Conservation (phyloP, 2,113 vertebrate species). For the Panthera leo region DNA sequence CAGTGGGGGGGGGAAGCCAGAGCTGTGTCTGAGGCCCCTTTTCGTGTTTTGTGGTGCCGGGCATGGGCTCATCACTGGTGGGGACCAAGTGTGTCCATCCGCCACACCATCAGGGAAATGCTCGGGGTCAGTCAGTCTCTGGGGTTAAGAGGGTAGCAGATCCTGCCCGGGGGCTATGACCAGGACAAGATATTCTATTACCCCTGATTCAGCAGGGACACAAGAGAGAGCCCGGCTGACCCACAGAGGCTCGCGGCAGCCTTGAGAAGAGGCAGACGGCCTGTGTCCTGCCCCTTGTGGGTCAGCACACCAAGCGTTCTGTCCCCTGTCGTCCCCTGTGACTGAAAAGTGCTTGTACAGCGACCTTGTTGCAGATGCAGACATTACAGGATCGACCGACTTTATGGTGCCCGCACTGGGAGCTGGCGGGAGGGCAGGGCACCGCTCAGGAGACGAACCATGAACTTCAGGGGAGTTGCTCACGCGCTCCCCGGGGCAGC, state of each 20-base stretch:
- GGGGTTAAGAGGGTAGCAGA: not conserved
- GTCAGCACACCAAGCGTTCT: not conserved
- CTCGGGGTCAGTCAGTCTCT: not conserved
- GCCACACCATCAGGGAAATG: not conserved
- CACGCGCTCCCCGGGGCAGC: not conserved
- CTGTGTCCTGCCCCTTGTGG: not conserved
- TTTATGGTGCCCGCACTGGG: not conserved
- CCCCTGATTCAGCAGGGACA: not conserved
- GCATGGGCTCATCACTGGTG: not conserved
- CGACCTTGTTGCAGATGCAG: not conserved
- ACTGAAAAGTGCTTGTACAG: not conserved
- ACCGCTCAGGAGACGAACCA: accelerated
- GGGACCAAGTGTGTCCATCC: not conserved
- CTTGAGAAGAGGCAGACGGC: not conserved
- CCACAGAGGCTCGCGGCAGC: accelerated
- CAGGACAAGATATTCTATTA: not conserved
- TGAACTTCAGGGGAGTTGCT: not conserved
- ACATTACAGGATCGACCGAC: not conserved
- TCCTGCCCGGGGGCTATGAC: not conserved
- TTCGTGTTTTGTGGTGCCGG: not conserved
- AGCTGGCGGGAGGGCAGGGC: not conserved
- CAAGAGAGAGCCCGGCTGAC: not conserved
- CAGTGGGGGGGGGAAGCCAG: not conserved
- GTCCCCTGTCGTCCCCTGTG: not conserved
- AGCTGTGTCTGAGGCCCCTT: not conserved